phyloP scores from a whole-genome alignment of 2,888 invertebrate genomes.

The Ormyrus rosae region DNA sequence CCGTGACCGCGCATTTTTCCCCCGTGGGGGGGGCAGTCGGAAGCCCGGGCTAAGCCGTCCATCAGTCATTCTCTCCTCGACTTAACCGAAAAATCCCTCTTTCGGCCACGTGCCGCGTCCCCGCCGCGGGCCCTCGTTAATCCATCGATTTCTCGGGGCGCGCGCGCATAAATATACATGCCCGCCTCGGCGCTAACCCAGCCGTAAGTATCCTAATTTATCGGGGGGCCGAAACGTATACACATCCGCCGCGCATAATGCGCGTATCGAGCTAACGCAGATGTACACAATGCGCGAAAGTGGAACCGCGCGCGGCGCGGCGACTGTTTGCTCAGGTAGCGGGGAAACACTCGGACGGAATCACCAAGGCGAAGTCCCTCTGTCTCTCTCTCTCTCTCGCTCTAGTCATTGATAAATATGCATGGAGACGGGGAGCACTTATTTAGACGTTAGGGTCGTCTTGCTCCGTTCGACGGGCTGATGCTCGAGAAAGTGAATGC shows the following conservation, averaged over 20 bases:
- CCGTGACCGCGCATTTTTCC: slow-evolving; percentile 24
- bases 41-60: background rate
- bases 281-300: background rate
- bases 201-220: slow-evolving; percentile 31
- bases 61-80: slow-evolving; percentile 15
- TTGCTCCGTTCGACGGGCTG: background rate
- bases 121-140: background rate
- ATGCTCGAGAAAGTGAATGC: slow-evolving; percentile 1
- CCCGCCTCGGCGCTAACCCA: background rate
- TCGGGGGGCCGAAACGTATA: background rate
- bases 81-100: slow-evolving; percentile 2
- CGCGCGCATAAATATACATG: slow-evolving; percentile 6
- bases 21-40: too few species aligned
- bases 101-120: background rate
- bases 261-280: background rate
- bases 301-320: background rate
- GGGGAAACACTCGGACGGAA: too few species aligned
- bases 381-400: background rate
- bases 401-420: slow-evolving; percentile 44
- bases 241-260: slow-evolving; percentile 38
- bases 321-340: slow-evolving; percentile 4
- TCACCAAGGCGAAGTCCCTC: background rate
- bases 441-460: slow-evolving; percentile 40
- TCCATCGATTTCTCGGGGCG: slow-evolving; percentile 33
- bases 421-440: slow-evolving; percentile 2